These are phyloP conservation scores for Brachyopa scutellaris DNA, from an alignment of 2,888 invertebrate species.

Conservation along the genomic window DNA sequence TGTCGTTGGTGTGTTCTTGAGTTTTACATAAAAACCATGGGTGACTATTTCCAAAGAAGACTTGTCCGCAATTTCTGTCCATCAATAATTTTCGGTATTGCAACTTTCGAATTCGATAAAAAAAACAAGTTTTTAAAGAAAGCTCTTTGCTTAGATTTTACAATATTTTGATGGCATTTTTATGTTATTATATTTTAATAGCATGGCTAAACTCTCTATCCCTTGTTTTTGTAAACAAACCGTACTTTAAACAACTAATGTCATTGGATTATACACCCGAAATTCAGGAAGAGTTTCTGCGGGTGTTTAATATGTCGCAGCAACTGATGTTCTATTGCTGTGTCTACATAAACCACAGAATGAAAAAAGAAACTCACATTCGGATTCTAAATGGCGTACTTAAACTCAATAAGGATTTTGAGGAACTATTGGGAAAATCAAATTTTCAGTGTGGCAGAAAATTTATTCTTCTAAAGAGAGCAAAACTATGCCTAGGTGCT, in stretches of 20 bases:
- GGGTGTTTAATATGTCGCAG: too few species aligned
- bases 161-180: not conserved
- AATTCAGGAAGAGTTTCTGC: not conserved
- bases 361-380: not conserved
- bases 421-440: not conserved
- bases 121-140: not conserved
- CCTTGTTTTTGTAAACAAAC: not conserved
- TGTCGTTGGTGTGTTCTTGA: too few species aligned
- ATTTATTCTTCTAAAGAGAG: not conserved
- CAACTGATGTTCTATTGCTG: not conserved
- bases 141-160: not conserved
- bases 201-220: not conserved
- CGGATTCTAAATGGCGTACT: not conserved
- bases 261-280: not conserved
- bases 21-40: too few species aligned
- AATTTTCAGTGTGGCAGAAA: not conserved
- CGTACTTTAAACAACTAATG: not conserved
- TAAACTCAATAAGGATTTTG: not conserved
- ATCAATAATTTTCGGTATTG: not conserved
- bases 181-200: not conserved
- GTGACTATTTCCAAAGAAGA: too few species aligned
- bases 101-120: not conserved
- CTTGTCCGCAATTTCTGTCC: not conserved
- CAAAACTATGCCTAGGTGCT: not conserved
- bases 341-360: not conserved